Evolutionary conservation across 1,140 invertebrate genomes (phyloP).

Genomic region (Apis dorsata): DNA sequence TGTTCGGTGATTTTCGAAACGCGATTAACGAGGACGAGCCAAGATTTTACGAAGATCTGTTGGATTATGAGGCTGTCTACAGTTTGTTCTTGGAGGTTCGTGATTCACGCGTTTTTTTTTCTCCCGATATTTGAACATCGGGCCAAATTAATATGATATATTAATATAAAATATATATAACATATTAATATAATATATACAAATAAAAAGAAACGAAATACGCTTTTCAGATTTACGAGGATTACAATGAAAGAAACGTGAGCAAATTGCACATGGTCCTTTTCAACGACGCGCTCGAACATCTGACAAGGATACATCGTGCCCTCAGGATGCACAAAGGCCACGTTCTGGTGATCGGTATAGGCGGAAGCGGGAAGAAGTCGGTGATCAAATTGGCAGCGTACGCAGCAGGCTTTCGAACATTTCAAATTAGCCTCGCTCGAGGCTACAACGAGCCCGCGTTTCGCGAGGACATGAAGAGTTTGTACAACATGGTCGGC

Average conservation of each 20-base stretch:
- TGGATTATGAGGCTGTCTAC: constrained; percentile 93
- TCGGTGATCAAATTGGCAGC: constrained; percentile 86
- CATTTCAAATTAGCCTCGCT: constrained; percentile 91
- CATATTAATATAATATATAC: no score
- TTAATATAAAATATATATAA: no score
- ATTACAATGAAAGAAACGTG: constrained; percentile 87
- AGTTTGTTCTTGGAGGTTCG: constrained; percentile 90
- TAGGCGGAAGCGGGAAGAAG: constrained; percentile 92
- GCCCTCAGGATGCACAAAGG: constrained; percentile 90
- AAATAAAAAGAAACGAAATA: not conserved
- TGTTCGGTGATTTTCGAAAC: constrained; percentile 94
- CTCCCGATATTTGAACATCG: no score
- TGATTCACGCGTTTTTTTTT: no score
- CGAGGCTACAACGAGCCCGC: constrained; percentile 90
- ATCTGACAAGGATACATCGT: constrained; percentile 91
- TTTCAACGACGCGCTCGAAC: constrained; percentile 94
- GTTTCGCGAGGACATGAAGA: constrained; percentile 93
- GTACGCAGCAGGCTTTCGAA: constrained; percentile 88
- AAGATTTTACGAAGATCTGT: constrained; percentile 92
- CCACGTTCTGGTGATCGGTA: constrained; percentile 91
- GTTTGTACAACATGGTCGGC: constrained; percentile 86
- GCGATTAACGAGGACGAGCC: constrained; percentile 88
- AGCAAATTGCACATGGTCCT: constrained; percentile 89
- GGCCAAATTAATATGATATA: no score
- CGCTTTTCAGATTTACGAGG: constrained; percentile 86